Evolutionary conservation across 1,140 invertebrate genomes (phyloP), one percentile per base, ranked within the genome.

Genomic region (Eurosta solidaginis): DNA sequence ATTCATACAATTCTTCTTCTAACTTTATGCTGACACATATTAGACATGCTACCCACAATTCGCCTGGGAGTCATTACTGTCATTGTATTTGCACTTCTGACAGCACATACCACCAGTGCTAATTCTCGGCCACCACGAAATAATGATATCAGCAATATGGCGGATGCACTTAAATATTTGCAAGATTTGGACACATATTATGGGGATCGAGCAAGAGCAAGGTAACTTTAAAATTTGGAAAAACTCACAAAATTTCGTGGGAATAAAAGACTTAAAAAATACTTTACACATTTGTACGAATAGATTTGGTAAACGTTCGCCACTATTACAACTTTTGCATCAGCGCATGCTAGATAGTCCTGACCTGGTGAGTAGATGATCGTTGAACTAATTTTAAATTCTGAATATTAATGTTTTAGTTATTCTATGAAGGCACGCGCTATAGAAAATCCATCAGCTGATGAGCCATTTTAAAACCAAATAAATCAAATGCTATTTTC

Each of bases 131-230:
- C 84, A 14, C 85, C 86, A 4, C 81, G 83, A 6, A 85, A 84
- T 45, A 87, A 87, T 50, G 86, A 87, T n/a, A 84, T 84, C 29
- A 81, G 80, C 68, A 86, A 82, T 52, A 84, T 87, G 81, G 85
- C 84, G 3, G 86, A 87, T 82, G 85, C 86, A 4, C 54, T 87
- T 3, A 86, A 85, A 54, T 87, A 87, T 79, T 79, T 87, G 27
- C 86, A 87, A 77, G 86, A 87, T 74, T 78, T 87, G 77, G 86
- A 87, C 47, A 83, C 81, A 3, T 86, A 85, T 76, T 87, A 87
- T 76, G 85, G 84, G 0, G 84, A 87, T 77, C 77, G 83, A 33
- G 29, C 59, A 20, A 29, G 59, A 20, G 59, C 36, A 5, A 68
- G 59, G 59, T 68, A 40, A 68, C 0, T 68, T 42, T 17, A 47